Conservation (phyloP, 35 echinoderm and acorn worm species). For the Ophioderma brevispina region DNA sequence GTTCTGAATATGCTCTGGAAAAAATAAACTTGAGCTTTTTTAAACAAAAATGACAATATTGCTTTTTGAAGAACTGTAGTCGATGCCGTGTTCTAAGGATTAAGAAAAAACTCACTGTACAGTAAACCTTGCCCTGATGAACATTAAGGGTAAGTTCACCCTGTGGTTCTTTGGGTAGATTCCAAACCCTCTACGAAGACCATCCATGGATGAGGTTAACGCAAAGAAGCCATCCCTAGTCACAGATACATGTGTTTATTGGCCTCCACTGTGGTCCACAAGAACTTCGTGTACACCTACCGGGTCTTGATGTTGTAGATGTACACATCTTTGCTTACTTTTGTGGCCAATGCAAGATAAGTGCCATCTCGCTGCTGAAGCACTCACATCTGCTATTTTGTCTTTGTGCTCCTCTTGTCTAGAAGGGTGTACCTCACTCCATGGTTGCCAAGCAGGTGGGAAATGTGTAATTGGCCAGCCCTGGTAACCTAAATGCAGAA, state of each 20-base stretch:
- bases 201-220: conserved; percentile 69
- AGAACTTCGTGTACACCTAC: conserved; percentile 73
- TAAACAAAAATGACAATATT: no score
- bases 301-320: conserved; percentile 83
- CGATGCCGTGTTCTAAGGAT: no score
- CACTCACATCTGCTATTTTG: conserved; percentile 76
- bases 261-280: conserved; percentile 68
- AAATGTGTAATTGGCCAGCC: conserved; percentile 74
- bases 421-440: conserved; percentile 82
- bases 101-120: conserved; percentile 59
- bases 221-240: conserved; percentile 88
- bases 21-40: no score
- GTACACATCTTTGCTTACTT: conserved; percentile 66
- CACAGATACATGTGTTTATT: conserved; percentile 57
- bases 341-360: conserved; percentile 75
- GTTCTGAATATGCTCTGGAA: no score
- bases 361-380: conserved; percentile 70
- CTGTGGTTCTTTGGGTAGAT: conserved; percentile 51
- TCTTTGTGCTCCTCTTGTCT: conserved; percentile 77
- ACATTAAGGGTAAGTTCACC: not conserved
- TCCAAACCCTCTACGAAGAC: conserved; percentile 74
- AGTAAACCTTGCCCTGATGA: conserved; percentile 66
- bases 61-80: no score
- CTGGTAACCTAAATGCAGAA: conserved; percentile 62
- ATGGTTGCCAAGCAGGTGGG: conserved; percentile 79